Evolutionary conservation across 2,888 invertebrate species (phyloP).

Genomic region (Petrolisthes cinctipes): DNA sequence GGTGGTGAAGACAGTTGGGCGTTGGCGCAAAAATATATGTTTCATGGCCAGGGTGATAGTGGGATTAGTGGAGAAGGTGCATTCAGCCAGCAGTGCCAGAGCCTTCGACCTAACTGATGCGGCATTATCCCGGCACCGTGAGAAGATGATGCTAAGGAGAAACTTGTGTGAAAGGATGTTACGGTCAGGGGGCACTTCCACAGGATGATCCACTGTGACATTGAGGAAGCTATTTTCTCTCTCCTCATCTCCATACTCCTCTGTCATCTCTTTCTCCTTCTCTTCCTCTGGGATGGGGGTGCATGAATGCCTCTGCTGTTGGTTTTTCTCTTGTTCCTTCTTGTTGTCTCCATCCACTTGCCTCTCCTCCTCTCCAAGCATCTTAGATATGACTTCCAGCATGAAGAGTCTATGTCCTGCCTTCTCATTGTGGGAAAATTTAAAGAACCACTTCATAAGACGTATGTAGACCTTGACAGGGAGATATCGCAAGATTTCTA

Average conservation of each 20-base stretch:
- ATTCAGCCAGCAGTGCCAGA: conserved; percentile 74
- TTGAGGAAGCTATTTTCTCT: conserved; percentile 43
- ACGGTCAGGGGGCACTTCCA: conserved; percentile 50
- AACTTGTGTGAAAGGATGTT: conserved; percentile 66
- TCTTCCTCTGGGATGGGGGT: not conserved
- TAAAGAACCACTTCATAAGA: conserved; percentile 70
- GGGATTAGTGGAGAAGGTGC: conserved; percentile 68
- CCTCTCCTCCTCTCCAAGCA: conserved; percentile 20
- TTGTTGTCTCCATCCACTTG: conserved; percentile 49
- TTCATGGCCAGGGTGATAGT: conserved; percentile 66
- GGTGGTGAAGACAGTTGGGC: conserved; percentile 51
- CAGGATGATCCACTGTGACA: conserved; percentile 48
- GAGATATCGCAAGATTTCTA: conserved; percentile 69
- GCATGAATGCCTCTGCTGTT: not conserved
- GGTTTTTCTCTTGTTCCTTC: not conserved
- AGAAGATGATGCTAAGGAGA: conserved; percentile 73
- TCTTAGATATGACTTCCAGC: conserved; percentile 71
- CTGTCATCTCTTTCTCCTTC: too few relatives aligned
- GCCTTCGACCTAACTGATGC: conserved; percentile 77
- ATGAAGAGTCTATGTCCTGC: conserved; percentile 72
- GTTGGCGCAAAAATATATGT: conserved; percentile 65
- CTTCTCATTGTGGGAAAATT: conserved; percentile 70
- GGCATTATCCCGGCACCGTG: conserved; percentile 74
- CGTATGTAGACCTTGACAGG: conserved; percentile 68
- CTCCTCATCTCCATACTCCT: not conserved